Conservation (phyloP, 2,113 vertebrate genomes). For the Brachypteracias leptosomus region DNA sequence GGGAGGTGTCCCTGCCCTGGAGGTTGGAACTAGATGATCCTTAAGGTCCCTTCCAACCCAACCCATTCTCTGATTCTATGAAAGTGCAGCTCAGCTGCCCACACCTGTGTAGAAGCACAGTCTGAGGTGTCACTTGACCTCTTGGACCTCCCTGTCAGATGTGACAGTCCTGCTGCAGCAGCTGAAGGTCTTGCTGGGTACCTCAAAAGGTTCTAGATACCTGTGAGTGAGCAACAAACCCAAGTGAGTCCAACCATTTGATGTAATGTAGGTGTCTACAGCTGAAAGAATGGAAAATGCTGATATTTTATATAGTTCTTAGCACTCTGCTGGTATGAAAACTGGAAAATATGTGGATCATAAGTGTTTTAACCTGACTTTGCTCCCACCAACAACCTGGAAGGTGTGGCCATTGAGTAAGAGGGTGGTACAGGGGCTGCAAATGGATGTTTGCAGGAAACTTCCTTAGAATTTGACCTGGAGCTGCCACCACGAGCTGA, state of each 20-base stretch:
- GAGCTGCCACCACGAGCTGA: neutral
- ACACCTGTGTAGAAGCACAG: rapidly evolving
- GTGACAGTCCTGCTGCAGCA: neutral
- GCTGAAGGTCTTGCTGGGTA: neutral
- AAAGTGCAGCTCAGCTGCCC: neutral
- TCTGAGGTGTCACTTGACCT: neutral
- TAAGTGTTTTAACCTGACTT: neutral
- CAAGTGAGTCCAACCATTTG: neutral
- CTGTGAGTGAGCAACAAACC: neutral
- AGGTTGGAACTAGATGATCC: too few species aligned
- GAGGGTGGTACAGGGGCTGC: neutral
- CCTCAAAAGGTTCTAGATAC: neutral
- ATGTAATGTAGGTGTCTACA: neutral
- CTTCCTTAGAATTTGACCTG: neutral
- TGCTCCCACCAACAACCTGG: neutral
- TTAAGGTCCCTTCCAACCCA: too few species aligned
- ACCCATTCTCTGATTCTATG: too few species aligned
- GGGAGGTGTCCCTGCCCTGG: too few species aligned
- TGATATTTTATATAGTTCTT: neutral
- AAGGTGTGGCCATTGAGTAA: neutral
- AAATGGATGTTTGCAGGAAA: neutral
- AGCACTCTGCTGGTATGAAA: neutral
- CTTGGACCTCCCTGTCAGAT: neutral
- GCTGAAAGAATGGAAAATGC: neutral
- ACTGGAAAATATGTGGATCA: neutral